Conservation (phyloP, 2,113 vertebrate genomes). For the Electrona antarctica region DNA sequence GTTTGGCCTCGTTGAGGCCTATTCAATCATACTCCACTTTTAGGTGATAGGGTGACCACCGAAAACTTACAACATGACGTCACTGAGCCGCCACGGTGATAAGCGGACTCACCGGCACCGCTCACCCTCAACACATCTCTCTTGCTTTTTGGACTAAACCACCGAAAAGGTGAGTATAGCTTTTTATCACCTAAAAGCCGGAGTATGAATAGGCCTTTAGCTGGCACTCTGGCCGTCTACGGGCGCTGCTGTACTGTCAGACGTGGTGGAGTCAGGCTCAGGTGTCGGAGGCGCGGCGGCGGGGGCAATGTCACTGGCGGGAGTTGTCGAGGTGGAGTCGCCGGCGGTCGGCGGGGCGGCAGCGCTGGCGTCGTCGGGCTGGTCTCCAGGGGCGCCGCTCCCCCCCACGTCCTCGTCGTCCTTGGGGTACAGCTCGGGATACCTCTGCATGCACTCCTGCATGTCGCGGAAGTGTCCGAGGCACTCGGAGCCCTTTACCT, state of each 20-base stretch:
- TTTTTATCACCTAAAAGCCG: too few species aligned
- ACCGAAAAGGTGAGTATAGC: too few species aligned
- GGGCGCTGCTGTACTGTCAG: constrained; percentile 25
- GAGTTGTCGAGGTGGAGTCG: constrained; percentile 8
- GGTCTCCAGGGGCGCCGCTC: too few species aligned
- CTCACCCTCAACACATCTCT: too few species aligned
- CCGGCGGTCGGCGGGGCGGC: too few species aligned
- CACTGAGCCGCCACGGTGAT: too few species aligned
- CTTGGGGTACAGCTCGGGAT: constrained; percentile 95
- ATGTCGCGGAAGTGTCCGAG: constrained; percentile 92
- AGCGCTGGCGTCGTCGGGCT: too few species aligned
- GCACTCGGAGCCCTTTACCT: constrained; percentile 95
- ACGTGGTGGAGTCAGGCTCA: not conserved
- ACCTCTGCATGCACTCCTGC: constrained; percentile 98
- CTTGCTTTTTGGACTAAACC: too few species aligned
- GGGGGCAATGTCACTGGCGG: constrained; percentile 46
- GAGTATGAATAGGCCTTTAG: constrained; percentile 45
- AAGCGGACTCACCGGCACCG: too few species aligned
- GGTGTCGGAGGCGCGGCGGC: not conserved
- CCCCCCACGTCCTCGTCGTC: constrained; percentile 91
- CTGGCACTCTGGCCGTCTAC: constrained; percentile 61
- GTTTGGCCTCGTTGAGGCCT: not conserved
- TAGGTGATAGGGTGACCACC: too few species aligned
- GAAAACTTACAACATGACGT: too few species aligned
- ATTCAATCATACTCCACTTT: too few species aligned